A percentile compares a stretch with the other conserved stretches of the same genome.
Evolutionary conservation across 1,140 invertebrate species (phyloP).

Genomic region (Caenorhabditis brenneri): DNA sequence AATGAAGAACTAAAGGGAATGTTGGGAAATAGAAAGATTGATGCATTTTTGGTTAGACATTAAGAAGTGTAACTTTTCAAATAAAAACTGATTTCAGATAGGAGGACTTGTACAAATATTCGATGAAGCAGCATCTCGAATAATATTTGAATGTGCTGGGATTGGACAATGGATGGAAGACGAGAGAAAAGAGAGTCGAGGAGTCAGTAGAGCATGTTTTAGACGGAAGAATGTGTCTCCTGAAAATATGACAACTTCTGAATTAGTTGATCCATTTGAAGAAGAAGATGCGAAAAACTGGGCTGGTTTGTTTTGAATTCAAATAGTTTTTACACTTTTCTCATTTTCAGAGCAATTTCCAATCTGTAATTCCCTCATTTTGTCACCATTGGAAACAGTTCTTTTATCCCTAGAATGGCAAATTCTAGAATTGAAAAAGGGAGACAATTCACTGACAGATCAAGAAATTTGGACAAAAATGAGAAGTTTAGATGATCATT

Average conservation of each 20-base stretch:
- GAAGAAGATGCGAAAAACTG: background rate
- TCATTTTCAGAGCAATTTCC: background rate
- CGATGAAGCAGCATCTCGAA: background rate
- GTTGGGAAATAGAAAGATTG: background rate
- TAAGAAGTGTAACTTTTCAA: background rate
- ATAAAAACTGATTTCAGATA: background rate
- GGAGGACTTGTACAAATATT: background rate
- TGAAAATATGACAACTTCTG: background rate
- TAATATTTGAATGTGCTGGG: background rate
- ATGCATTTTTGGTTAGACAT: background rate
- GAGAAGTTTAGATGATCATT: background rate
- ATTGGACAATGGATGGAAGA: slow-evolving; percentile 29
- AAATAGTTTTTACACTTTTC: background rate
- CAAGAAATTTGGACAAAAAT: slow-evolving; percentile 6
- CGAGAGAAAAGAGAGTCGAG: background rate
- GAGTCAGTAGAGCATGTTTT: background rate
- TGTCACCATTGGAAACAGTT: background rate
- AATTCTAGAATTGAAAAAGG: background rate
- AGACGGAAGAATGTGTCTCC: background rate
- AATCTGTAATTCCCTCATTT: background rate
- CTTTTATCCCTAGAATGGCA: background rate
- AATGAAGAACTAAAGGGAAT: background rate
- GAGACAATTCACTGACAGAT: background rate
- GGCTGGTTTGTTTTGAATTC: background rate
- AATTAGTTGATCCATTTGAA: background rate